phyloP scores from a whole-genome alignment of 2,113 vertebrate species.

The Rissa tridactyla region DNA sequence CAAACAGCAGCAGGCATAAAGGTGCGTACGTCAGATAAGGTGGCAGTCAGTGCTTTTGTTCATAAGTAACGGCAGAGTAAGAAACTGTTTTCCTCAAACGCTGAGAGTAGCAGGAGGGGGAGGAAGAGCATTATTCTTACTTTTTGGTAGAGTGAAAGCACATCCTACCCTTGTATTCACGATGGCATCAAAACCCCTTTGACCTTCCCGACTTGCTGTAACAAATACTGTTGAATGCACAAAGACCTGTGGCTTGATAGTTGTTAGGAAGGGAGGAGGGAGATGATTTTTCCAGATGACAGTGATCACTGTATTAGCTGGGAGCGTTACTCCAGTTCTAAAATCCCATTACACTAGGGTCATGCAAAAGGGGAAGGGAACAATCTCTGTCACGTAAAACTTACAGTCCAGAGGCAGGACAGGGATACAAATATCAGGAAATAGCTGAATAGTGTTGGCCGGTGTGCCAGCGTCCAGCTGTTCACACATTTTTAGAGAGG shows the following conservation, averaged over 20 bases:
- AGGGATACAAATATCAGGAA: conserved; percentile 20
- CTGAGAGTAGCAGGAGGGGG: background rate
- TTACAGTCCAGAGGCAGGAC: background rate
- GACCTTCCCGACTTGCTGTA: background rate
- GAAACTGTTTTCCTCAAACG: background rate
- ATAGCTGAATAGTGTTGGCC: background rate
- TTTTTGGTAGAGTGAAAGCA: background rate
- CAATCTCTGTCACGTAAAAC: background rate
- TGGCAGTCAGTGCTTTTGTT: background rate
- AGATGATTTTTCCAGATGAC: conserved; percentile 43
- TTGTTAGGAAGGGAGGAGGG: background rate
- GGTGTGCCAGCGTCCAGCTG: background rate
- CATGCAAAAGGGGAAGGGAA: background rate
- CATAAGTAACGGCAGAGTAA: background rate
- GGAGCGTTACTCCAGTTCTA: background rate
- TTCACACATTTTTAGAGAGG: background rate
- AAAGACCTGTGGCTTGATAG: background rate
- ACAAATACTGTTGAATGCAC: background rate
- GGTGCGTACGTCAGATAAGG: background rate
- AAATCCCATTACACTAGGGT: background rate
- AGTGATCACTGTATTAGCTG: background rate
- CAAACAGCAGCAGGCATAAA: background rate
- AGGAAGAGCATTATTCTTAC: background rate
- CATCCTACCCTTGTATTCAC: background rate
- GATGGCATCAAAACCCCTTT: background rate